Evolutionary conservation across 2,888 invertebrate species (phyloP), one percentile per base, ranked within the genome.

Genomic region (Epistrophe eligans): DNA sequence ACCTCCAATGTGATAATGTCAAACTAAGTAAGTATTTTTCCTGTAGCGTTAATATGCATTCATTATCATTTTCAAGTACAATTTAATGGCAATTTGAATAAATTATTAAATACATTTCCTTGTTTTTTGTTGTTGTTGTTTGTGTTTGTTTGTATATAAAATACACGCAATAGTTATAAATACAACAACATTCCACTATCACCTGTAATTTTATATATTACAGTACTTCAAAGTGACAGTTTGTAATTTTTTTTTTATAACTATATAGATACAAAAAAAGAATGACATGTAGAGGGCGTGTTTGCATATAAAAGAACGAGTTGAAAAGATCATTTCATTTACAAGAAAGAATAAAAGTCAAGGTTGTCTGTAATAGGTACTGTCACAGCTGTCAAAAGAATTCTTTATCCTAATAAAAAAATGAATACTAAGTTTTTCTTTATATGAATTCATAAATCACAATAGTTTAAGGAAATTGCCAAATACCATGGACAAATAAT

Each of bases 31-130:
- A n/a, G 28, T 43, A 77, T 19, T 81, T 81, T 85, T 74, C 73
- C 73, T 58, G 77, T 82, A 74, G 64, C 62, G 13, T 73, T 62
- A 70, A 55, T 74, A 74, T 85, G 84, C 84, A 85, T 82, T 79
- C 76, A 83, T 87, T 83, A 83, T 79, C 66, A 83, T 76, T 70
- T 70, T 87, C 83, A 76, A 87, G 83, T 83, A 79, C 83, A 87
- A 40, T 87, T 83, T 83, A 76, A 71, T 66, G 19, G 70, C 66
- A 79, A 81, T 87, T 87, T 83, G 87, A 79, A 87, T 83, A 83
- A 87, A 83, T 87, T 79, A 87, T 52, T 48, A 55, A 67, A 72
- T 62, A 81, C 64, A 64, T 76, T 87, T 87, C 87, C 87, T 87
- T 62, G 76, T 87, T 87, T 55, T 50, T 13, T 35, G 57, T 70